phyloP scores from a whole-genome alignment of 1,140 invertebrate genomes.

The Ceratina japonica region DNA sequence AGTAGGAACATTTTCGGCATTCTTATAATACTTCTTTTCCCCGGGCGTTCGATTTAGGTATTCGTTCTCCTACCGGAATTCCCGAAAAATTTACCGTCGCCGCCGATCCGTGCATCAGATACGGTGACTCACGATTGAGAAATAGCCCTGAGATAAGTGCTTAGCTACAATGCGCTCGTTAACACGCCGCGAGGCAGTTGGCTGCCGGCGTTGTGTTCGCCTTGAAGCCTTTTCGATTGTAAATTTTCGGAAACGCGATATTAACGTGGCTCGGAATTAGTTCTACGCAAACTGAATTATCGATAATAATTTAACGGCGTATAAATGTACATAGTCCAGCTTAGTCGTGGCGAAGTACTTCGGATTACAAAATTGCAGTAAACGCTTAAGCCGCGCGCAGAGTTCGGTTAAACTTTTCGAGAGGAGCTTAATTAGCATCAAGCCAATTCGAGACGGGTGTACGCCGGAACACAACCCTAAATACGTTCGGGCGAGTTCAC shows the following conservation, averaged over 20 bases:
- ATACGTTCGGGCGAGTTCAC: slow-evolving; percentile 53
- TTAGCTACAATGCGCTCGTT: slow-evolving; percentile 24
- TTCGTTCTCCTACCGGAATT: background rate
- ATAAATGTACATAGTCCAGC: slow-evolving; percentile 1
- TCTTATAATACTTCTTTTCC: no score
- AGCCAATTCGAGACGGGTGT: slow-evolving; percentile 3
- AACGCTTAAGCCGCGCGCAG: slow-evolving; percentile 25
- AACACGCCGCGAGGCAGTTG: slow-evolving; percentile 22
- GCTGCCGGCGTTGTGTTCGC: background rate
- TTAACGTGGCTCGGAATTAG: slow-evolving; percentile 20
- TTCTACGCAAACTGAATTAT: slow-evolving; percentile 40
- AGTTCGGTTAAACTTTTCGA: slow-evolving; percentile 39
- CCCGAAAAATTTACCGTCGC: background rate
- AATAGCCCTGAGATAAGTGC: background rate
- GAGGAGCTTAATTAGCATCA: slow-evolving; percentile 45
- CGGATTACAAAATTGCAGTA: slow-evolving; percentile 46
- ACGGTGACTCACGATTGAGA: background rate
- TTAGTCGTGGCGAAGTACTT: background rate
- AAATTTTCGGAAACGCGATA: background rate
- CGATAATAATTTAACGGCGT: slow-evolving; percentile 41
- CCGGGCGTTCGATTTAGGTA: background rate
- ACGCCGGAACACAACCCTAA: slow-evolving; percentile 34
- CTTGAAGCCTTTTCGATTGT: background rate
- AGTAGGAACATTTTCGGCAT: background rate
- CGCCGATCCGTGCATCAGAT: no score